Conservation (phyloP, 2,113 vertebrate species). For the Ahaetulla prasina region DNA sequence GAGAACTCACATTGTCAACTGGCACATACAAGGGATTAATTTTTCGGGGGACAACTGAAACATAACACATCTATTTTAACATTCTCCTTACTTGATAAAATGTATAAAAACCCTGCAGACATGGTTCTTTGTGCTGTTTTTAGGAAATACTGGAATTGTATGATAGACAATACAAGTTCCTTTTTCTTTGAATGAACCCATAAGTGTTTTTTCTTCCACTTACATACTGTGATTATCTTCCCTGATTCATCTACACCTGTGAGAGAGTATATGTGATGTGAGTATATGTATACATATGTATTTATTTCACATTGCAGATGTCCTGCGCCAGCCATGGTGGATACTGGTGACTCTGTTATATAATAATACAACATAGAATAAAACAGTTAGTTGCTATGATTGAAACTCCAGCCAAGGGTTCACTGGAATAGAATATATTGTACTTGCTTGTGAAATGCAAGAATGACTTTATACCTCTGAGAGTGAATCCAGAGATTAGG, state of each 20-base stretch:
- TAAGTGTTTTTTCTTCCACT: neutral
- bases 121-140: constrained; percentile 14
- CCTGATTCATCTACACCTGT: neutral
- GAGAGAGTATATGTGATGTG: neutral
- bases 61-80: neutral
- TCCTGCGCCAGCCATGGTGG: neutral
- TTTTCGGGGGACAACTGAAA: constrained; percentile 13
- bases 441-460: neutral
- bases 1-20: neutral
- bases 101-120: neutral
- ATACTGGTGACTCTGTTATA: neutral
- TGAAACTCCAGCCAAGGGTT: neutral
- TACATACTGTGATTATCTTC: neutral
- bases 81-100: neutral
- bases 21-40: constrained; percentile 18
- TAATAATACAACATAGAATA: neutral
- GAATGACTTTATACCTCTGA: neutral
- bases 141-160: neutral
- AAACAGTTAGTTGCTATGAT: neutral
- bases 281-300: neutral
- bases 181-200: neutral
- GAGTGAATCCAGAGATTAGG: neutral
- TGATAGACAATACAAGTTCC: neutral
- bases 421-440: neutral
- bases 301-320: neutral